Percentiles rank a stretch among this genome's conserved stretches.
These are phyloP conservation scores for Cyclargus thomasi DNA, from an alignment of 1,140 invertebrate genomes.

Conservation along the genomic window DNA sequence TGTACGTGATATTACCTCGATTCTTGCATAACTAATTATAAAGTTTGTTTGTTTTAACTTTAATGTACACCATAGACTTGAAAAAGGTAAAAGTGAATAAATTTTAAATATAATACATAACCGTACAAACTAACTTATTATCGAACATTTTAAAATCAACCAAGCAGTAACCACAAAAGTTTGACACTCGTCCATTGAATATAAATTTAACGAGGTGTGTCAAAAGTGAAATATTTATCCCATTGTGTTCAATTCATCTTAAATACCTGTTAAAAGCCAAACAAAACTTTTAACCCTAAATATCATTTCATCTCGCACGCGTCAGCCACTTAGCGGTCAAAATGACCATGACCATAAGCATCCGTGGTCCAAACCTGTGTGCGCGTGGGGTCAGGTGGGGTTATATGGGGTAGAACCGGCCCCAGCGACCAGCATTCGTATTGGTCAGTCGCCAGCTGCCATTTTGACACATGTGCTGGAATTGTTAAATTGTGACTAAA, in stretches of 20 bases:
- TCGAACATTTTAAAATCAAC: background rate
- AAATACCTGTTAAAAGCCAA: constrained; percentile 23
- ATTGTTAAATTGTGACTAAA: background rate
- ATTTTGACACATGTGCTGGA: constrained; percentile 41
- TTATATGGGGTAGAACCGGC: constrained; percentile 4
- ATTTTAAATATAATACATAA: too few species aligned
- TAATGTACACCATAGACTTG: too few species aligned
- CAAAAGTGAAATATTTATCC: background rate
- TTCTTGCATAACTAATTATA: too few species aligned
- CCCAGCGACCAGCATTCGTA: background rate
- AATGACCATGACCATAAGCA: constrained; percentile 61
- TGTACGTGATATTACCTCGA: too few species aligned
- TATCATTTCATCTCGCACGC: constrained; percentile 34
- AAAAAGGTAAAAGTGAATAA: too few species aligned
- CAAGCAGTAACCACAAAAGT: background rate
- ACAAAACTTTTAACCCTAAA: constrained; percentile 30
- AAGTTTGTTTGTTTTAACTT: too few species aligned
- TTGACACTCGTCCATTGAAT: background rate
- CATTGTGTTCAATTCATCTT: background rate
- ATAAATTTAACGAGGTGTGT: background rate
- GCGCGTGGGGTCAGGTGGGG: background rate
- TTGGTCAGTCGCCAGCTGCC: constrained; percentile 27
- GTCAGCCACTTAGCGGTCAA: constrained; percentile 54
- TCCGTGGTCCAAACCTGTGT: constrained; percentile 47
- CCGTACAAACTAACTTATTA: too few species aligned